These are phyloP conservation scores for Phrynosoma blainvillii DNA, from an alignment of 2,113 vertebrate genomes.

Conservation along the genomic window DNA sequence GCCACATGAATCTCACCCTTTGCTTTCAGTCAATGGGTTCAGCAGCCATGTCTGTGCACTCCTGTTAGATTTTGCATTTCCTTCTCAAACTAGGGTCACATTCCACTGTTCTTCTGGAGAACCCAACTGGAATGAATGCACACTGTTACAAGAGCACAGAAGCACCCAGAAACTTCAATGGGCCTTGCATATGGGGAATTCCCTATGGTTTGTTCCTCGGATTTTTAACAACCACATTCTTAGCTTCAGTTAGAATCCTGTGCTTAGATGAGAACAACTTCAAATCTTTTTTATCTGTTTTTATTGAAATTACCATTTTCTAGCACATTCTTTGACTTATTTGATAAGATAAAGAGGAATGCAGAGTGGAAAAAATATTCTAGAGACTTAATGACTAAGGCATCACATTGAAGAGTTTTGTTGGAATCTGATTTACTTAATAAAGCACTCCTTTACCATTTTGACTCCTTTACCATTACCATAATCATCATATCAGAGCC, in stretches of 20 bases:
- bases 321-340: constrained; percentile 7
- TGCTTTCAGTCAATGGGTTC: neutral
- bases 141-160: neutral
- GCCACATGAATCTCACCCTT: too few relatives aligned
- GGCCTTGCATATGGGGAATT: neutral
- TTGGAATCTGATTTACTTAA: constrained; percentile 18
- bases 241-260: neutral
- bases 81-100: neutral
- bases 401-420: neutral
- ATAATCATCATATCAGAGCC: too few relatives aligned
- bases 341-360: constrained; percentile 1
- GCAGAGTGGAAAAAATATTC: neutral
- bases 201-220: neutral
- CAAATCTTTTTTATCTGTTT: neutral
- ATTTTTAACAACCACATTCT: neutral
- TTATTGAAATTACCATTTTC: neutral
- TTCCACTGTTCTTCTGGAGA: neutral
- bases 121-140: neutral
- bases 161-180: neutral
- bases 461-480: neutral
- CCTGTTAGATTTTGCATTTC: neutral
- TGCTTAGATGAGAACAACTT: neutral
- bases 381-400: neutral
- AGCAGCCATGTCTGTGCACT: neutral
- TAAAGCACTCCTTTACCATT: neutral